These are phyloP conservation scores for Brachionus manjavacas DNA, from an alignment of 1,140 invertebrate genomes.

Conservation along the genomic window DNA sequence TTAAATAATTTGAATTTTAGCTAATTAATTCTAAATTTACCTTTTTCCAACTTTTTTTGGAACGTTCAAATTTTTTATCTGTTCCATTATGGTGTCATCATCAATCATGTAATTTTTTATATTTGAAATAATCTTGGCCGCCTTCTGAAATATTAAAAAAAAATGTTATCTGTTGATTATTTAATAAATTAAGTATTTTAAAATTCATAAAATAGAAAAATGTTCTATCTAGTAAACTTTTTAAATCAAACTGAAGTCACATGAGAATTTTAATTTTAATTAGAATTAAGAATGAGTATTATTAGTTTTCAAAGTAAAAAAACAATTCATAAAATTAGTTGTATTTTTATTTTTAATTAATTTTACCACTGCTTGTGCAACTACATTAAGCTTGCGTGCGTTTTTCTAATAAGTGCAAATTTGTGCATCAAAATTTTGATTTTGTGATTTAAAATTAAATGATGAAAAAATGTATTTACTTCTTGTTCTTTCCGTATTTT, in stretches of 20 bases:
- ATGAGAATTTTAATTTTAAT: not conserved
- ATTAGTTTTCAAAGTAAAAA: not conserved
- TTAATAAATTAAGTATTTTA: not conserved
- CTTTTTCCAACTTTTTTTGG: slow-evolving; percentile 53
- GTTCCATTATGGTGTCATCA: slow-evolving; percentile 52
- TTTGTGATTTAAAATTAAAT: not conserved
- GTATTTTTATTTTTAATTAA: not conserved
- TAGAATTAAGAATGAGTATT: not conserved
- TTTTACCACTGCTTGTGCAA: slow-evolving; percentile 37
- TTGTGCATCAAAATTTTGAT: not conserved
- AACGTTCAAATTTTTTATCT: slow-evolving; percentile 49
- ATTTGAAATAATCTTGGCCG: not conserved
- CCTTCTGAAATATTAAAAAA: not conserved
- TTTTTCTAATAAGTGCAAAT: slow-evolving; percentile 17
- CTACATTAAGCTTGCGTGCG: not conserved
- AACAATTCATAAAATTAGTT: not conserved
- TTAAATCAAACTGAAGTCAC: too few relatives aligned
- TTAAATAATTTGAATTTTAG: not conserved
- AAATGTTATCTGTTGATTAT: not conserved
- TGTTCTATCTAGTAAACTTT: not conserved
- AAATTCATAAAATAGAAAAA: not conserved
- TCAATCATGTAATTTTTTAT: slow-evolving; percentile 46
- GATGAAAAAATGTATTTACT: not conserved
- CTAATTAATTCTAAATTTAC: slow-evolving; percentile 44
- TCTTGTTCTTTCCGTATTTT: slow-evolving; percentile 27